phyloP scores from a whole-genome alignment of 2,113 vertebrate species.

The Tyrannus savana region DNA sequence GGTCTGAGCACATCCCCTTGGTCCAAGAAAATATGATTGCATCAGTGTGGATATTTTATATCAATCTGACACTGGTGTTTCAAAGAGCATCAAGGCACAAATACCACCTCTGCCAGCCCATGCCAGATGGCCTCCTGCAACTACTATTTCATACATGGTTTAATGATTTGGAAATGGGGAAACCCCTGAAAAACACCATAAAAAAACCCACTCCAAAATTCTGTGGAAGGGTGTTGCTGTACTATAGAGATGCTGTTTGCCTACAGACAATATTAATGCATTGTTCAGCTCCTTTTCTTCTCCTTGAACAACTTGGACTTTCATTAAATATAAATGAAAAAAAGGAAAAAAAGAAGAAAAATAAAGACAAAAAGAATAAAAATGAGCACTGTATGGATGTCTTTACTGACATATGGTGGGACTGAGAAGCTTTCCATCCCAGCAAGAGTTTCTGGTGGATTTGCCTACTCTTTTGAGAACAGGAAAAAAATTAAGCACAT shows the following conservation, averaged over 20 bases:
- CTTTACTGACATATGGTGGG: not conserved
- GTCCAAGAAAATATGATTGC: not conserved
- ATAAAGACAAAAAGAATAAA: not conserved
- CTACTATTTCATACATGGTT: not conserved
- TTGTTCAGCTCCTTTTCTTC: not conserved
- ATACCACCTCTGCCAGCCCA: not conserved
- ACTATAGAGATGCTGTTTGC: not conserved
- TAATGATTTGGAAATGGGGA: not conserved
- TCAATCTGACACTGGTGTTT: not conserved
- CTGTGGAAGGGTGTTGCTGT: not conserved
- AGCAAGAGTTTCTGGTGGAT: not conserved
- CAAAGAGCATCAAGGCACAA: not conserved
- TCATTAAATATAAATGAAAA: not conserved
- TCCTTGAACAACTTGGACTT: not conserved
- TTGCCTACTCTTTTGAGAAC: not conserved
- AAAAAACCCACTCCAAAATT: not conserved
- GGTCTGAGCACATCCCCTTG: not conserved
- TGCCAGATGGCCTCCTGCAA: not conserved
- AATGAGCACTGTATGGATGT: not conserved
- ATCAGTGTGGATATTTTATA: not conserved
- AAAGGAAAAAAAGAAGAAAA: rapidly evolving
- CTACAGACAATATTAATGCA: not conserved
- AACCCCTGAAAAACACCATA: not conserved
- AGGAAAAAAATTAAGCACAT: not conserved
- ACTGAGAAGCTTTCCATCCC: not conserved